A percentile compares a stretch with the other conserved stretches of the same genome.
These are phyloP conservation scores for Drosophila histrio DNA, from an alignment of 2,888 invertebrate genomes.

Conservation along the genomic window DNA sequence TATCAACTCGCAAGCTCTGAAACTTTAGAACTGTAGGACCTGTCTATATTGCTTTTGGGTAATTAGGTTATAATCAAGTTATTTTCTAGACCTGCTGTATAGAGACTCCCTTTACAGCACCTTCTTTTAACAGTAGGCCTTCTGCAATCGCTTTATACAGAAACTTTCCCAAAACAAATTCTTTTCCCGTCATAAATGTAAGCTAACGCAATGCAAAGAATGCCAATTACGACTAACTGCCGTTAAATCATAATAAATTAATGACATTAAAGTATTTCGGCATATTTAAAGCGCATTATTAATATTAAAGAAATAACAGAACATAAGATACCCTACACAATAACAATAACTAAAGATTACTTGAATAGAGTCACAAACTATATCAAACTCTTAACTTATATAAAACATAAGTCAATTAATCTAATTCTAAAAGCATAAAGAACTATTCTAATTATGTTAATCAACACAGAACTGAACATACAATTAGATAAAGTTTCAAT, in stretches of 20 bases:
- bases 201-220: conserved; percentile 18
- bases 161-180: conserved; percentile 11
- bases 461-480: too few species aligned
- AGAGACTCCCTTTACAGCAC: neutral
- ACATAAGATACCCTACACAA: neutral
- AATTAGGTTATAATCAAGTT: too few species aligned
- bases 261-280: conserved; percentile 68
- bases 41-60: too few species aligned
- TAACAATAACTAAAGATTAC: neutral
- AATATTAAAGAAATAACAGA: neutral
- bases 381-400: neutral
- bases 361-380: neutral
- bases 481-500: too few species aligned
- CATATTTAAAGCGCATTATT: conserved; percentile 36
- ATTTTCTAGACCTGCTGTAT: neutral
- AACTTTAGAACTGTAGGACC: neutral
- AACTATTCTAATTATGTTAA: too few species aligned
- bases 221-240: conserved; percentile 52
- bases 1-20: too few species aligned
- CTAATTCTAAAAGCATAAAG: too few species aligned
- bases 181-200: conserved; percentile 3
- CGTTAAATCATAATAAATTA: conserved; percentile 61
- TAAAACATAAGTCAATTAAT: too few species aligned
- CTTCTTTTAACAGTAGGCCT: neutral
- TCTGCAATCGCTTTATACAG: neutral